Base-by-base conservation (phyloP, 2,888 invertebrate species). In the Sisyra nigra region DNA sequence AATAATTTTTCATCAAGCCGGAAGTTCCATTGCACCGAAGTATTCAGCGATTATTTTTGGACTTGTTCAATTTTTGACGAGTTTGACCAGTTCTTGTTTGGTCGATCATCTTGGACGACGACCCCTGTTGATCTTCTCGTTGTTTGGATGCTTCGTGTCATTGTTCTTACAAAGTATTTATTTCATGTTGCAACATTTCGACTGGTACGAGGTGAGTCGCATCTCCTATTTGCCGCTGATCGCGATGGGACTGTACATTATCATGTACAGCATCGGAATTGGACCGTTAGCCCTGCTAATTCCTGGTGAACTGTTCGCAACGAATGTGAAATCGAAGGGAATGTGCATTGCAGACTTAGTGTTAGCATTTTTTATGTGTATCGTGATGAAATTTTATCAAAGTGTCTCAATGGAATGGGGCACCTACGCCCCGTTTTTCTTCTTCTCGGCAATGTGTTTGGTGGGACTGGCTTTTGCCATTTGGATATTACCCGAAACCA, bases 401-500 rank as follows among this genome's bases (percentile, higher is more conserved):
- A 48, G 52, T 46, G 64, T 75, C 35, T 62, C 62, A 47, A 70
- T 72, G 48, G 54, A 56, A 2, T 67, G 62, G 44, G 70, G 69
- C 40, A 69, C 71, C 50, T 70, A 72, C 56, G 64, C 69, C 52
- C 68, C 69, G 50, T 75, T 74, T 54, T 69, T 68, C 61, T 69
- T 70, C 53, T 76, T 74, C 57, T 62, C 70, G 3, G 52, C 59
- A 13, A 71, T 68, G 51, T 72, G 73, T 10, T 57, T 71, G 24
- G 47, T 72, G 46, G 74, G 75, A 9, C n/a, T 37, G 9, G 11
- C 19, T 8, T 17, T 17, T 8, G 19, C 19, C 1, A 60, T 74
- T 43, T 58, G 67, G 46, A 74, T 69, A 54, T 69, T 74, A 54
- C 74, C 75, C 2, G 76, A 76, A 57, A 75, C 76, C 5, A 76